Conservation (phyloP, 2,113 vertebrate species). For the Calyptomena viridis region DNA sequence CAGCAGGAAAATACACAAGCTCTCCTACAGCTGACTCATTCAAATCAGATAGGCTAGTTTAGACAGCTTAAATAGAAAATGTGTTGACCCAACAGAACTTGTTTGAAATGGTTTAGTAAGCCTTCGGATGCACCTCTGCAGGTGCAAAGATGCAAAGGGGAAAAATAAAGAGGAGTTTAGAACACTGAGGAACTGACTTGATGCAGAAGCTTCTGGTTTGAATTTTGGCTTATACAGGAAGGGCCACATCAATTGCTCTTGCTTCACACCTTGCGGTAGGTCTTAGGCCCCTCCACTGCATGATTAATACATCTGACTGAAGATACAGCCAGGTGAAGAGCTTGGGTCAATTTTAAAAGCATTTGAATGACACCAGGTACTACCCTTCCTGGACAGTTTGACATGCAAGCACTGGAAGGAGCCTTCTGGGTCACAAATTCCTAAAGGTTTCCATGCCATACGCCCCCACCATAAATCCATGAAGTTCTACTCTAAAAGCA, state of each 20-base stretch:
- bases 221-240: not conserved
- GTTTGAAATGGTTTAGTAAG: not conserved
- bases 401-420: not conserved
- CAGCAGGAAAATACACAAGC: not conserved
- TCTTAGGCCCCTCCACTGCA: not conserved
- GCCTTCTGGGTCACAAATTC: not conserved
- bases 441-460: not conserved
- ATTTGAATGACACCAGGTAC: not conserved
- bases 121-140: not conserved
- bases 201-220: not conserved
- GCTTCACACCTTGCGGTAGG: not conserved
- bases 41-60: not conserved
- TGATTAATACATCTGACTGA: not conserved
- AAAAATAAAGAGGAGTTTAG: not conserved
- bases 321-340: not conserved
- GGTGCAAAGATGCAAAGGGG: not conserved
- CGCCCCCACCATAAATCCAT: not conserved
- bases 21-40: not conserved
- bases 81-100: not conserved
- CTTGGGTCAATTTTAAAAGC: not conserved
- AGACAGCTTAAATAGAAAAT: not conserved
- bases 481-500: not conserved
- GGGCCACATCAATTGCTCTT: not conserved
- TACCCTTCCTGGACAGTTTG: not conserved
- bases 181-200: not conserved